Conservation (phyloP, 2,113 vertebrate genomes). For the Tyrannus savana region DNA sequence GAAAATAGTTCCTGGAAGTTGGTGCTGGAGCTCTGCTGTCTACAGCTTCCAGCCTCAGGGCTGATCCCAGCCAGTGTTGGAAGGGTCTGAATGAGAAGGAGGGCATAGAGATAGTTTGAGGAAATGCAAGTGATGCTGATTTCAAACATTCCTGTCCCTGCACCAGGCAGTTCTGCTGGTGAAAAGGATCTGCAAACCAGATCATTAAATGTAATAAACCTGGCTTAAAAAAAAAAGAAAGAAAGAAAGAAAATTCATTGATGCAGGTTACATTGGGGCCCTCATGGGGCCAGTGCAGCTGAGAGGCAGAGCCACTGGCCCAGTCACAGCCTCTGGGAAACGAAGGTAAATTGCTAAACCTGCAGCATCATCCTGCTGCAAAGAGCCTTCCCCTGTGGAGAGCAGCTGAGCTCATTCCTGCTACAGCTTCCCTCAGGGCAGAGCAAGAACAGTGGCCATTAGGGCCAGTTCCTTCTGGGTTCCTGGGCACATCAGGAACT, state of each 20-base stretch:
- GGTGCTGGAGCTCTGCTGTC: not conserved
- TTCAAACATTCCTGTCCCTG: not conserved
- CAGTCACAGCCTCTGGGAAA: not conserved
- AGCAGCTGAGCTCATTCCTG: not conserved
- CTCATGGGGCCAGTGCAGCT: rapidly evolving
- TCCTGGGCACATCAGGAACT: not conserved
- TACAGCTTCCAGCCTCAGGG: not conserved
- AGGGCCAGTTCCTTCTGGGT: not conserved
- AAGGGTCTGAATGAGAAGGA: not conserved
- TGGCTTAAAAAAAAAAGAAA: not conserved
- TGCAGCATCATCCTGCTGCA: not conserved
- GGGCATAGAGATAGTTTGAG: rapidly evolving
- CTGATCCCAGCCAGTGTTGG: not conserved
- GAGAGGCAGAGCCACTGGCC: not conserved
- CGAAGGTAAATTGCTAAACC: not conserved
- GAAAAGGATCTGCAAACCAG: not conserved
- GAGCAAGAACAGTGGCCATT: not conserved
- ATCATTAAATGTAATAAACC: not conserved
- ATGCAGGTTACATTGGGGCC: rapidly evolving
- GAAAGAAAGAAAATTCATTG: not conserved
- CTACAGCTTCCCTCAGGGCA: not conserved
- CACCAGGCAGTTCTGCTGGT: not conserved
- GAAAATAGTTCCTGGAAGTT: not conserved
- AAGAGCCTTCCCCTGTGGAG: not conserved
- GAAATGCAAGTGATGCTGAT: not conserved